Conservation (phyloP, 37 sponge, comb jelly and placozoan genomes). For the Beroe ovata region DNA sequence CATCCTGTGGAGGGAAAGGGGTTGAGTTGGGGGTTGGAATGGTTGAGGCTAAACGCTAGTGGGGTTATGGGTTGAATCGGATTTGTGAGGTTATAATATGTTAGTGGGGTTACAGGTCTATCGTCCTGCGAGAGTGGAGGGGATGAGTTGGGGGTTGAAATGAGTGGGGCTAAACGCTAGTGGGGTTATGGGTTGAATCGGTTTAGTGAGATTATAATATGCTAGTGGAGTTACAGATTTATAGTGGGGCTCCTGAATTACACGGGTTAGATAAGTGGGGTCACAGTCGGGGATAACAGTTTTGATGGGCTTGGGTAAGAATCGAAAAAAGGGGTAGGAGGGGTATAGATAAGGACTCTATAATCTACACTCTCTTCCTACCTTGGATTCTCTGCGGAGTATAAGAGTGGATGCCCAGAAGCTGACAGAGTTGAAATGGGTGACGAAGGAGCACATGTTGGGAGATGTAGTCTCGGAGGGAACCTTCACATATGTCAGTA, state of each 20-base stretch:
- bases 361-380: too few relatives aligned
- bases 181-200: not conserved
- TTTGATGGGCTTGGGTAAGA: not conserved
- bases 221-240: not conserved
- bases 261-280: too few relatives aligned
- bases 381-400: conserved; percentile 36
- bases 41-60: too few relatives aligned
- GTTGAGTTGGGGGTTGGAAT: not conserved
- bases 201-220: not conserved
- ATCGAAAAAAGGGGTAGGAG: not conserved
- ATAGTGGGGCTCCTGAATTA: not conserved
- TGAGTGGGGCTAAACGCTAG: too few relatives aligned
- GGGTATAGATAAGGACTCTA: not conserved
- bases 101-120: not conserved
- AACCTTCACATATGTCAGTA: conserved; percentile 29
- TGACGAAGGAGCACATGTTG: conserved; percentile 66
- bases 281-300: too few relatives aligned
- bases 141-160: not conserved
- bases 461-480: conserved; percentile 63
- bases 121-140: conserved; percentile 8
- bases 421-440: conserved; percentile 62
- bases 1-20: conserved; percentile 25
- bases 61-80: not conserved
- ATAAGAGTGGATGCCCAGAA: conserved; percentile 58
- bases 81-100: not conserved